Evolutionary conservation across 2,888 invertebrate species (phyloP).

Genomic region (Melanargia galathea): DNA sequence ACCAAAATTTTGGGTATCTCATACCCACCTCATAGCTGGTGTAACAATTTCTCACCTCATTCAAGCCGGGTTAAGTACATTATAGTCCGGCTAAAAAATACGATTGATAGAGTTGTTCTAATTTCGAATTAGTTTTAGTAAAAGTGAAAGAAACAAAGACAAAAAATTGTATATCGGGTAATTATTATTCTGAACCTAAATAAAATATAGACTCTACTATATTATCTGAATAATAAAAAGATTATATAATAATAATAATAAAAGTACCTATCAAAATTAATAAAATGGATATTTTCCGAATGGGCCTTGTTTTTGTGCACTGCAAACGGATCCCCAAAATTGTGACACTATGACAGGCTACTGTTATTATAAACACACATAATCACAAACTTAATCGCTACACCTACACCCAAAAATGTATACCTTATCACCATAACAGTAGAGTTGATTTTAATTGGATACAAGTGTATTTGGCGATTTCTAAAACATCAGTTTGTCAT

Average conservation of each 20-base stretch:
- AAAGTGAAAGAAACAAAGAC: too few relatives aligned
- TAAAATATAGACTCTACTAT: too few relatives aligned
- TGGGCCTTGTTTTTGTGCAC: not conserved
- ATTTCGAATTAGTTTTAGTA: too few relatives aligned
- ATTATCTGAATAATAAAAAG: not conserved
- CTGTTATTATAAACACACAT: slow-evolving; percentile 70
- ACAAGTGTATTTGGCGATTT: slow-evolving; percentile 35
- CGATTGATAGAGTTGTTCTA: too few relatives aligned
- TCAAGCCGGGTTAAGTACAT: too few relatives aligned
- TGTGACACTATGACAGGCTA: slow-evolving; percentile 78
- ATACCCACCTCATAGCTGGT: too few relatives aligned
- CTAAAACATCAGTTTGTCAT: slow-evolving; percentile 67
- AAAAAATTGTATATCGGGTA: too few relatives aligned
- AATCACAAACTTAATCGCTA: slow-evolving; percentile 46
- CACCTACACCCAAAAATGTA: slow-evolving; percentile 5
- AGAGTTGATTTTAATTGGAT: slow-evolving; percentile 37
- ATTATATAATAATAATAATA: not conserved
- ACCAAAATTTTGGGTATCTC: too few relatives aligned
- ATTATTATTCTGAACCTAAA: too few relatives aligned
- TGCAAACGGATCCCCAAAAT: slow-evolving; percentile 51
- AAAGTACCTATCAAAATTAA: not conserved
- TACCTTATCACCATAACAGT: slow-evolving; percentile 36
- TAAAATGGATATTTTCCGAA: not conserved
- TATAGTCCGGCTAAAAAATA: too few relatives aligned
- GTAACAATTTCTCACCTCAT: too few relatives aligned